A percentile compares a stretch with the other conserved stretches of the same genome.
These are phyloP conservation scores for Neogale vison DNA, from an alignment of 2,113 vertebrate species.

Conservation along the genomic window DNA sequence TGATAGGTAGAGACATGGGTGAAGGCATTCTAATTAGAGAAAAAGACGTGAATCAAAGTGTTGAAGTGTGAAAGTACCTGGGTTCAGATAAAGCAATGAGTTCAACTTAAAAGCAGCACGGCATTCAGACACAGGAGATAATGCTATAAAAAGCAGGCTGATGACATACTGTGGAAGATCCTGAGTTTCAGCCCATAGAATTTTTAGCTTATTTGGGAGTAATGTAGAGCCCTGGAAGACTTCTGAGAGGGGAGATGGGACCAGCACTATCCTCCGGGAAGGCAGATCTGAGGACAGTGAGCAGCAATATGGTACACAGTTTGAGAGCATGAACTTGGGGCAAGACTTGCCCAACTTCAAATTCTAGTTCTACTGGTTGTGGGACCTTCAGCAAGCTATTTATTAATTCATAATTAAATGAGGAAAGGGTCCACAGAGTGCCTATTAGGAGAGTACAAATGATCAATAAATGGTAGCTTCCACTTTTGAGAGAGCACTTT, in stretches of 20 bases:
- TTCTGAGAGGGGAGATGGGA: neutral
- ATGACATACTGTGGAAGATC: too few species aligned
- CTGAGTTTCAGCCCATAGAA: neutral
- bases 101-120: conserved; percentile 13
- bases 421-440: neutral
- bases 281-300: neutral
- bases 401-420: neutral
- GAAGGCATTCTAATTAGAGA: conserved; percentile 32
- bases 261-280: neutral
- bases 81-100: neutral
- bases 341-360: neutral
- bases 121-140: neutral
- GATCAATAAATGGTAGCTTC: neutral
- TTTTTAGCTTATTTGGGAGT: neutral
- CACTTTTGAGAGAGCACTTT: neutral
- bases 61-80: neutral
- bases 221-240: neutral
- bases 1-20: neutral
- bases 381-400: neutral
- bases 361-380: neutral
- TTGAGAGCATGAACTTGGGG: neutral
- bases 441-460: neutral
- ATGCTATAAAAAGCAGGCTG: neutral
- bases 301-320: neutral
- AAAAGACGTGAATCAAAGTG: neutral